Base-by-base conservation (phyloP, 2,888 invertebrate species). In the Tortricodes alternella region DNA sequence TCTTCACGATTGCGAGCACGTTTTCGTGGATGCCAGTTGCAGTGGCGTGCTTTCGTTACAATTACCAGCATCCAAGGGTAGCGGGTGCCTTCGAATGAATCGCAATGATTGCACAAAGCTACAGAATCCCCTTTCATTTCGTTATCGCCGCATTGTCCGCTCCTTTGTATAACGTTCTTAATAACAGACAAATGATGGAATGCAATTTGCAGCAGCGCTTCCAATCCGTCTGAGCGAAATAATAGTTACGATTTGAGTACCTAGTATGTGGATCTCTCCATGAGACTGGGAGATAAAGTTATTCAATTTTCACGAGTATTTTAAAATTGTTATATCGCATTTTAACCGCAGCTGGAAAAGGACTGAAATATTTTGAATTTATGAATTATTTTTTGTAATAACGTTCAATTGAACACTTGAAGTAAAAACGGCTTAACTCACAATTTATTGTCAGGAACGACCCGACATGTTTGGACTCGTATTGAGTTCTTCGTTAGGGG, bases 81-180 rank as follows among this genome's bases (percentile, higher is more conserved):
- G 72, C 76, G 72, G 70, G 68, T 68, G 66, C 62, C 68, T 63
- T 59, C 67, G 82, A 78, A 83, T 81, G 80, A 88, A 86, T 81
- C 79, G 72, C 79, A 62, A 79, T 89, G 89, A 89, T 89, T 89
- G 89, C 84, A 85, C 89, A 89, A 89, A 89, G 88, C 79, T 77
- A 67, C 79, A 76, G 76, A 71, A 71, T 74, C 78, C 81, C 81
- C 83, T 81, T 79, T 83, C 80, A 87, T 88, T 76, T 83, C 81
- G 83, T 83, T 87, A 85, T 78, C 74, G 78, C 73, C 82, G 83
- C 84, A 82, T 83, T 83, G 80, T 82, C 49, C 72, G 73, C 71
- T 72, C 67, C 62, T 73, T 70, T 76, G 74, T 73, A 72, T 70
- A 74, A 66, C 71, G 65, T 74, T 78, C 78, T 77, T 81, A 82